Conservation (phyloP, 2,888 invertebrate genomes). For the Drosophila emarginata region DNA sequence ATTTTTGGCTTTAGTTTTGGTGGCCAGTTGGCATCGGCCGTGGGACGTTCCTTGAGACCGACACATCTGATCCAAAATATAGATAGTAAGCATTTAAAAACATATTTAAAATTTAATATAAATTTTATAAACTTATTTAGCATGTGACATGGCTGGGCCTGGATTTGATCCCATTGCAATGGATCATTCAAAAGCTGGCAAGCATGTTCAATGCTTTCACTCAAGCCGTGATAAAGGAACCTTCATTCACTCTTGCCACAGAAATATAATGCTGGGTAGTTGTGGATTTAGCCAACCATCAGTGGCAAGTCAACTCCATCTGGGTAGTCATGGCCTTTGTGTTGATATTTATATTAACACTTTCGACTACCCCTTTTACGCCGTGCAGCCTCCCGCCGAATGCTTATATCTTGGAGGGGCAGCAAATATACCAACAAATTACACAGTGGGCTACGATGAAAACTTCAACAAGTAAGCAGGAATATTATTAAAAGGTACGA, state of each 20-base stretch:
- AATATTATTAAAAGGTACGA: not conserved
- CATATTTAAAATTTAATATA: not conserved
- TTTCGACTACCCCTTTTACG: constrained; percentile 80
- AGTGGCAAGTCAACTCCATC: constrained; percentile 71
- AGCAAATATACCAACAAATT: constrained; percentile 70
- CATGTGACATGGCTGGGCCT: constrained; percentile 82
- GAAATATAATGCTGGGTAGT: constrained; percentile 80
- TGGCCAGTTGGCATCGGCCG: constrained; percentile 78
- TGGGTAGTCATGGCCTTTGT: constrained; percentile 80
- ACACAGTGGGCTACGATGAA: constrained; percentile 80
- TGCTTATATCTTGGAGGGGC: constrained; percentile 67
- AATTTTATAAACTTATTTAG: constrained; percentile 43
- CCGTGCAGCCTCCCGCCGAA: constrained; percentile 62
- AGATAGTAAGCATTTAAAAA: constrained; percentile 69
- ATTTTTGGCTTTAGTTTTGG: constrained; percentile 82
- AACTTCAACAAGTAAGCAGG: constrained; percentile 61
- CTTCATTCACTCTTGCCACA: constrained; percentile 77
- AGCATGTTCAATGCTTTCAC: constrained; percentile 80
- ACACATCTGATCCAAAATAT: constrained; percentile 72
- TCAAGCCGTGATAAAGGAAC: constrained; percentile 81
- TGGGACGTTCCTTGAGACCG: constrained; percentile 71
- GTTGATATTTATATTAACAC: constrained; percentile 80
- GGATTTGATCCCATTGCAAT: constrained; percentile 77
- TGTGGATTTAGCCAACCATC: constrained; percentile 80
- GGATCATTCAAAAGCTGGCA: constrained; percentile 77